Evolutionary conservation across 2,797 vertebrate genomes (phyloP).

Genomic region (Smutsia gigantea): DNA sequence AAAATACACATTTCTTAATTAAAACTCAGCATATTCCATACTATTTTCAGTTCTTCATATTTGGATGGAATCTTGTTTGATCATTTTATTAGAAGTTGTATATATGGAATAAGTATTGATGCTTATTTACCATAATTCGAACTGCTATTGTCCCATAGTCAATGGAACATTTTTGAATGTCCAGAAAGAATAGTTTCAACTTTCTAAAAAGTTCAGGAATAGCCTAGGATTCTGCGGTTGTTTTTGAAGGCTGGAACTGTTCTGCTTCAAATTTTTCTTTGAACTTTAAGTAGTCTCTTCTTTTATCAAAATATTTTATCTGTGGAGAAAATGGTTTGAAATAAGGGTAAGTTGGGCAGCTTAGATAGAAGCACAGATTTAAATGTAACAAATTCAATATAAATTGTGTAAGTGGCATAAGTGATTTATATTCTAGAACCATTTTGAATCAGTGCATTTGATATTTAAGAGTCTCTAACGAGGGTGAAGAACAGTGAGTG

Average conservation of each 20-base stretch:
- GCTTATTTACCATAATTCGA: neutral
- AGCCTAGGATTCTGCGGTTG: slow-evolving; percentile 83
- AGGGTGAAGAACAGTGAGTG: neutral
- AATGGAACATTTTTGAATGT: neutral
- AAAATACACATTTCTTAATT: slow-evolving; percentile 12
- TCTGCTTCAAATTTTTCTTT: slow-evolving; percentile 92
- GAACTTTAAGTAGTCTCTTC: slow-evolving; percentile 96
- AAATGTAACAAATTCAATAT: neutral
- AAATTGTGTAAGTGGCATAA: neutral
- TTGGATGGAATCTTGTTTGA: neutral
- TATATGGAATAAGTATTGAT: neutral
- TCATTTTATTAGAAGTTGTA: neutral
- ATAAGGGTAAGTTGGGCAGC: neutral
- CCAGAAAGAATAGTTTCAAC: neutral
- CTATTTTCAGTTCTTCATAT: neutral
- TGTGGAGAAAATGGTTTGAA: slow-evolving; percentile 80
- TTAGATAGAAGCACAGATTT: neutral
- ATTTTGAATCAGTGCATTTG: neutral
- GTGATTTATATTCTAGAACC: neutral
- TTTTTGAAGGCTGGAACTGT: slow-evolving; percentile 88
- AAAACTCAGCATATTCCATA: neutral
- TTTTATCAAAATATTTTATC: slow-evolving; percentile 96
- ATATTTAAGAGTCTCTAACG: neutral
- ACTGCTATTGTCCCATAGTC: neutral
- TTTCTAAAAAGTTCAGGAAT: neutral